Base-by-base conservation (phyloP, 23 tunicate species). In the Phallusia fumigata region DNA sequence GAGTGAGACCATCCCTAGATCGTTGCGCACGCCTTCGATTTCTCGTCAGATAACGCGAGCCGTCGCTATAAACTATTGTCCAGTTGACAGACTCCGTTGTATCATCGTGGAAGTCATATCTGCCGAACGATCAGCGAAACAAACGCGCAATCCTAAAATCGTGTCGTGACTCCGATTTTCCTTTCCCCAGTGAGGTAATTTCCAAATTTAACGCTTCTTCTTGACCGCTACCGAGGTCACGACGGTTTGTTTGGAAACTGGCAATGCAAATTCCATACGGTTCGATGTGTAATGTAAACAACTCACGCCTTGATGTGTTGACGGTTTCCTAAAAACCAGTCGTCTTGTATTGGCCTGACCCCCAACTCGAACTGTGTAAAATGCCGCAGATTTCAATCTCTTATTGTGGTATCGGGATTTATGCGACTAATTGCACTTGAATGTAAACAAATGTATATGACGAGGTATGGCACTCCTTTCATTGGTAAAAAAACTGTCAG, bases 241-340 rank as follows among this genome's bases (percentile, higher is more conserved):
- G 3, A 3, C 69, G 28, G 26, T 58, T 58, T 58, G 69, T 58
- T 58, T 58, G 16, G 16, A 58, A 40, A 24, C 69, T 58, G 69
- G 69, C 26, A 58, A 21, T 58, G 69, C 69, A 58, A 24, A 58
- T 58, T 24, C 28, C 69, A 22, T 22, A 3, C 28, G 26, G 26
- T 58, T 58, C 15, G 69, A 24, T 58, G 69, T 58, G 69, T 24
- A 24, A 58, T 58, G 69, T 58, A 58, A 58, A 58, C 69, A 58
- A 58, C 26, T 6, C 28, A 11, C 5, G 5, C 10, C 47, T 5
- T 40, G 47, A 40, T 40, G 47, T 40, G 47, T 40, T 40, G 5
- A 40, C 10, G 47, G 47, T 40, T 40, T 40, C 47, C 47, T 40
- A 40, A 40, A 40, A 40, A 10, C 47, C 47, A 40, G 47, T 40